A percentile compares a stretch with the other conserved stretches of the same genome.
Conservation (phyloP, 2,113 vertebrate species). For the Ancistrus triradiatus region DNA sequence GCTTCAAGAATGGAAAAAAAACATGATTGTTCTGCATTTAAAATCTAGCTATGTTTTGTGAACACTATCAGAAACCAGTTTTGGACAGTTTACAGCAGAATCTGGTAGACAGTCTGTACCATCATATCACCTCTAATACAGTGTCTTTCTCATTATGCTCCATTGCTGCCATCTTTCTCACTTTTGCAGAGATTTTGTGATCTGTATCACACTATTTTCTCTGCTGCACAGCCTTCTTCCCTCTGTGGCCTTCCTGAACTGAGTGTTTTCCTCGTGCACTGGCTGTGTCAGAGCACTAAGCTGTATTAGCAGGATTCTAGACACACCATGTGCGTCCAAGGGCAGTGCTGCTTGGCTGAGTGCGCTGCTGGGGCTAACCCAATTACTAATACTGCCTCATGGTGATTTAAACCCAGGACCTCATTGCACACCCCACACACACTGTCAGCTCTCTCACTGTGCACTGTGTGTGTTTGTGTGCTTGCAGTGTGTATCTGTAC, state of each 20-base stretch:
- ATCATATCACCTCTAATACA: background rate
- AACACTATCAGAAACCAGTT: too few relatives aligned
- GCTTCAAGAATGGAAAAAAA: too few relatives aligned
- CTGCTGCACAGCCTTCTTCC: background rate
- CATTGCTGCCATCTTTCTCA: background rate
- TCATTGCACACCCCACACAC: background rate
- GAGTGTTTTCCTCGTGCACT: background rate
- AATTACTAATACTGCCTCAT: constrained; percentile 30
- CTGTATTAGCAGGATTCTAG: constrained; percentile 27
- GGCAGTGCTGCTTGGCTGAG: constrained; percentile 20
- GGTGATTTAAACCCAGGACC: constrained; percentile 24
- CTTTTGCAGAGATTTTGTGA: constrained; percentile 12
- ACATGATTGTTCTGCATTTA: too few relatives aligned
- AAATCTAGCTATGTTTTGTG: too few relatives aligned
- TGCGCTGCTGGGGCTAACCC: constrained; percentile 23
- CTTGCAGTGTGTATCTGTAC: background rate
- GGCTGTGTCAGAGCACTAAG: constrained; percentile 24
- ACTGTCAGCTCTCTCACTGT: background rate
- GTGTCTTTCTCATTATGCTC: background rate
- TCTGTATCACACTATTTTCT: background rate
- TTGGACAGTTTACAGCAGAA: too few relatives aligned
- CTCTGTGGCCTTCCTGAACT: background rate
- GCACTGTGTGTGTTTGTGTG: background rate
- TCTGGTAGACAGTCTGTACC: too few relatives aligned
- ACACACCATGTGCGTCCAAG: constrained; percentile 9